A percentile compares a stretch with the other conserved stretches of the same genome.
These are phyloP conservation scores for Reticulitermes speratus DNA, from an alignment of 1,140 invertebrate species.

Conservation along the genomic window DNA sequence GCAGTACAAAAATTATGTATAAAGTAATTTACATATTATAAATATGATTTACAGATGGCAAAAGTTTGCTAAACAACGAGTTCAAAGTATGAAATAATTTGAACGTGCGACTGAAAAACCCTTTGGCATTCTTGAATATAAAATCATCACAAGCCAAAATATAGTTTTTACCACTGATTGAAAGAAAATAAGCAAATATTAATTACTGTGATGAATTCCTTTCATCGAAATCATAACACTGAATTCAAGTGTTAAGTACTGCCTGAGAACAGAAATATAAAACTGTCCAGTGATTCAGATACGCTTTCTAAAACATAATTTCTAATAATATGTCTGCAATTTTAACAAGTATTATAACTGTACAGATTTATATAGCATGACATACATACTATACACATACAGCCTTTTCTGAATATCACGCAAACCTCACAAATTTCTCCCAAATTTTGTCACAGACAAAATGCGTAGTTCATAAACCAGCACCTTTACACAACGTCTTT, in stretches of 20 bases:
- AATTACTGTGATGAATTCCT: not conserved
- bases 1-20: not conserved
- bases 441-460: not conserved
- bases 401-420: not conserved
- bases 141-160: not conserved
- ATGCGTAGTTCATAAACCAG: constrained; percentile 20
- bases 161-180: not conserved
- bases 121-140: not conserved
- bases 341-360: constrained; percentile 21
- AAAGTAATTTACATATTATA: constrained; percentile 13
- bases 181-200: not conserved
- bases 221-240: not conserved
- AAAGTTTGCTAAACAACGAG: not conserved
- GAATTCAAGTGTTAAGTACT: not conserved
- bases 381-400: not conserved
- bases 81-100: not conserved
- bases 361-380: not conserved
- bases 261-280: not conserved
- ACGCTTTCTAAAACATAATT: not conserved
- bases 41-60: constrained; percentile 1
- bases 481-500: constrained; percentile 22
- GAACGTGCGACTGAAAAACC: not conserved
- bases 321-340: not conserved
- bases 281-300: not conserved
- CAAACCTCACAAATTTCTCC: not conserved